Evolutionary conservation across 2,888 invertebrate species (phyloP).

Genomic region (Diloba caeruleocephala): DNA sequence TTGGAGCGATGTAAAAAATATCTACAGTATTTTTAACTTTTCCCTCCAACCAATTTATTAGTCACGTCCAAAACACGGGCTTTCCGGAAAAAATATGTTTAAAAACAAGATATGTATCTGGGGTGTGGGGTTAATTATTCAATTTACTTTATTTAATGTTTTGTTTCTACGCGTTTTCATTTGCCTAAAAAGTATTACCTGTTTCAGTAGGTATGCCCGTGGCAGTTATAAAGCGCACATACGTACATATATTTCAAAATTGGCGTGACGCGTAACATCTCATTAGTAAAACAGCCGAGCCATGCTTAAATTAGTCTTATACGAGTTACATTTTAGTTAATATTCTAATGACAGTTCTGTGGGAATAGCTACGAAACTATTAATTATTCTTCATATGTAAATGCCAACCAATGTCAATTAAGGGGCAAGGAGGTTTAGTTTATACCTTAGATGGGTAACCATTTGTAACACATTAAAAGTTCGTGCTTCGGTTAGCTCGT

Average conservation of each 20-base stretch:
- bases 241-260: constrained; percentile 48
- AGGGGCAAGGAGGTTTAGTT: too few relatives aligned
- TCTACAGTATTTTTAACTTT: constrained; percentile 42
- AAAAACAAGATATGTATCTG: constrained; percentile 47
- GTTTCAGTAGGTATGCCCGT: constrained; percentile 52
- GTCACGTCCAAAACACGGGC: constrained; percentile 42
- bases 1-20: constrained; percentile 40
- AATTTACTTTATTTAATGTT: constrained; percentile 50
- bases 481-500: too few relatives aligned
- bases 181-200: constrained; percentile 48
- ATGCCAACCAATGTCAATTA: background rate
- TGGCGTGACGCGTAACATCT: constrained; percentile 48
- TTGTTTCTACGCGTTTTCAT: constrained; percentile 49
- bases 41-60: constrained; percentile 46
- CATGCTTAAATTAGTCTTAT: constrained; percentile 41
- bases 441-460: too few relatives aligned
- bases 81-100: constrained; percentile 40
- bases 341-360: constrained; percentile 27
- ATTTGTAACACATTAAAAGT: too few relatives aligned
- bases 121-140: constrained; percentile 51
- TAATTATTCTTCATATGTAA: constrained; percentile 15
- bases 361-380: constrained; percentile 19
- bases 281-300: constrained; percentile 45
- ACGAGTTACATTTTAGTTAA: constrained; percentile 26
- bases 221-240: constrained; percentile 38